Conservation (phyloP, 2,888 invertebrate species). For the Polydrusus cervinus region DNA sequence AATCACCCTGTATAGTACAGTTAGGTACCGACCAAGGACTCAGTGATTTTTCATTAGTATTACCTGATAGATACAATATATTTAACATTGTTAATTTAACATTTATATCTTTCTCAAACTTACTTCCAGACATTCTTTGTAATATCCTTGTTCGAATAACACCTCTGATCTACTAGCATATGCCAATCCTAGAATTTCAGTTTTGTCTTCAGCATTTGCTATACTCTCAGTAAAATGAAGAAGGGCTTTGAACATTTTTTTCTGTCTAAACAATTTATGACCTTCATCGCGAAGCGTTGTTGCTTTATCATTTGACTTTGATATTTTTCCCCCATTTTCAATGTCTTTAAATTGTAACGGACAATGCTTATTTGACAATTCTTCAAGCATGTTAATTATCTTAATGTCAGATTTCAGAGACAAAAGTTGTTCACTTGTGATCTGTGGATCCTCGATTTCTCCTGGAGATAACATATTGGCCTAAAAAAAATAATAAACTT, state of each 20-base stretch:
- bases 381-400: slow-evolving; percentile 51
- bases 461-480: slow-evolving; percentile 50
- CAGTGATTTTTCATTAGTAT: too few relatives aligned
- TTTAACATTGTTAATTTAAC: too few relatives aligned
- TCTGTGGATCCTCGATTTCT: slow-evolving; percentile 52
- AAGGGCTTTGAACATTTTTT: slow-evolving; percentile 64
- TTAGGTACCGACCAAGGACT: too few relatives aligned
- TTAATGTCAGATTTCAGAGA: slow-evolving; percentile 51
- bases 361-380: slow-evolving; percentile 48
- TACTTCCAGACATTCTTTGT: slow-evolving; percentile 76
- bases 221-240: slow-evolving; percentile 78
- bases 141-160: slow-evolving; percentile 77
- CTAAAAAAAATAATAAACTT: slow-evolving; percentile 10
- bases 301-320: slow-evolving; percentile 57
- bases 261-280: slow-evolving; percentile 62
- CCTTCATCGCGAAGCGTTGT: slow-evolving; percentile 59
- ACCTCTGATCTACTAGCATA: slow-evolving; percentile 86
- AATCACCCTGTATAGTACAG: too few relatives aligned
- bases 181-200: slow-evolving; percentile 78
- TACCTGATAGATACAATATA: too few relatives aligned
- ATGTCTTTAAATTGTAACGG: slow-evolving; percentile 48
- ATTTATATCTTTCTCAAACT: slow-evolving; percentile 22
- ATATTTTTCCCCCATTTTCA: slow-evolving; percentile 50
- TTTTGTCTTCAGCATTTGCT: slow-evolving; percentile 76
- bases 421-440: slow-evolving; percentile 50